A percentile compares a stretch with the other conserved stretches of the same genome.
phyloP scores from a whole-genome alignment of 2,888 invertebrate species.

The Noctua janthina region DNA sequence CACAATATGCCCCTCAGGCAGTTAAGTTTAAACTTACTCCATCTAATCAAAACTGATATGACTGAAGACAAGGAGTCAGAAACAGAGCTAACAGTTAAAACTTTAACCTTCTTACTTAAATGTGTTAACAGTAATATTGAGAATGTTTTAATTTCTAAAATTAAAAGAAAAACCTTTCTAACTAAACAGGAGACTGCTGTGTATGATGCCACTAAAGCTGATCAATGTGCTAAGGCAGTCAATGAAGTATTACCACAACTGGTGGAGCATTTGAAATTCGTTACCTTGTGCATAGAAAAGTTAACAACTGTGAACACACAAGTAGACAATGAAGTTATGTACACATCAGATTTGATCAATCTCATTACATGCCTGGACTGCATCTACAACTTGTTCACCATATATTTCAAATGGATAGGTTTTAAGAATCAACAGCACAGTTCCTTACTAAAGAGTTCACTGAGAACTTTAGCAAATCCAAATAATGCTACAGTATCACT shows the following conservation, averaged over 20 bases:
- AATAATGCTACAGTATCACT: constrained; percentile 74
- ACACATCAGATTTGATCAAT: constrained; percentile 74
- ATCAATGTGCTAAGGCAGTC: constrained; percentile 79
- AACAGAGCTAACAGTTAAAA: constrained; percentile 77
- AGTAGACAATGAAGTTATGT: constrained; percentile 73
- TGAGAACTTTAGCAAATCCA: constrained; percentile 81
- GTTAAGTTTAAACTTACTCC: constrained; percentile 79
- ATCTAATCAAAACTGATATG: constrained; percentile 79
- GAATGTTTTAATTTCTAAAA: constrained; percentile 80
- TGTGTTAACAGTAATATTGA: constrained; percentile 79
- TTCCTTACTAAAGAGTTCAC: constrained; percentile 80
- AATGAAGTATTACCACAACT: constrained; percentile 80
- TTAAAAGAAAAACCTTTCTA: constrained; percentile 83
- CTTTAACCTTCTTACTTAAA: constrained; percentile 79
- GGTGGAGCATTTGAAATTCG: constrained; percentile 76
- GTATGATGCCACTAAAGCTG: constrained; percentile 81
- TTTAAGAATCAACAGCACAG: constrained; percentile 88
- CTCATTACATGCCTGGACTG: constrained; percentile 88
- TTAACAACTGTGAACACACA: constrained; percentile 69
- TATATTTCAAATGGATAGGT: constrained; percentile 92
- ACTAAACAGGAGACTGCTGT: constrained; percentile 75
- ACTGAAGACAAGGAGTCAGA: constrained; percentile 72
- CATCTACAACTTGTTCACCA: constrained; percentile 89
- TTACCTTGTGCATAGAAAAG: constrained; percentile 77
- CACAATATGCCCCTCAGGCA: constrained; percentile 79